A percentile compares a stretch with the other conserved stretches of the same genome.
Conservation (phyloP, 2,113 vertebrate species). For the Ptilonorhynchus violaceus region DNA sequence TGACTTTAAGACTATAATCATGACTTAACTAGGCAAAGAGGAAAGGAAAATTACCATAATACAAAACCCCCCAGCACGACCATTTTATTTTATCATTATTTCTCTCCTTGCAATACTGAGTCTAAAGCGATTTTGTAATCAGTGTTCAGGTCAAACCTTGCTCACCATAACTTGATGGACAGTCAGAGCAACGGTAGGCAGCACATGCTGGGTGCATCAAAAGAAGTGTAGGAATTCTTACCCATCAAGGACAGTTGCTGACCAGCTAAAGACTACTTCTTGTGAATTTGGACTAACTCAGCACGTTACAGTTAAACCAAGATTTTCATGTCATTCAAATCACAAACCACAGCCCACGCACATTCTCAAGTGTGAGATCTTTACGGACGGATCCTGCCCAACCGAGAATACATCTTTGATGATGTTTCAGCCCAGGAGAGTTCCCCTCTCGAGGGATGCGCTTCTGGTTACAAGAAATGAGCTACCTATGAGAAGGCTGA, state of each 20-base stretch:
- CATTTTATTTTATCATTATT: not conserved
- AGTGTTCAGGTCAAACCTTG: not conserved
- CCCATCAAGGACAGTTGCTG: not conserved
- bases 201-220: fast-evolving
- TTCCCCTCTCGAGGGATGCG: not conserved
- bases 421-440: not conserved
- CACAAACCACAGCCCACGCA: not conserved
- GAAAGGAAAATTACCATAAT: not conserved
- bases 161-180: fast-evolving
- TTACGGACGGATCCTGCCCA: not conserved
- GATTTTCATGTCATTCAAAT: not conserved
- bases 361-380: not conserved
- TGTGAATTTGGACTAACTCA: not conserved
- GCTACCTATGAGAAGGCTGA: not conserved
- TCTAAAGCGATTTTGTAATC: not conserved
- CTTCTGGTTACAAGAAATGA: not conserved
- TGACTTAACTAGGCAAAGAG: not conserved
- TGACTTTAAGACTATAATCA: not conserved
- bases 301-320: not conserved
- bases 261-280: not conserved
- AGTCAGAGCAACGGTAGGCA: fast-evolving
- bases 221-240: not conserved
- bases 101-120: not conserved
- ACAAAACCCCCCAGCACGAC: fast-evolving
- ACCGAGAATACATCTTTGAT: not conserved